These are phyloP conservation scores for Varanus komodoensis DNA, from an alignment of 2,113 vertebrate genomes.

Conservation along the genomic window DNA sequence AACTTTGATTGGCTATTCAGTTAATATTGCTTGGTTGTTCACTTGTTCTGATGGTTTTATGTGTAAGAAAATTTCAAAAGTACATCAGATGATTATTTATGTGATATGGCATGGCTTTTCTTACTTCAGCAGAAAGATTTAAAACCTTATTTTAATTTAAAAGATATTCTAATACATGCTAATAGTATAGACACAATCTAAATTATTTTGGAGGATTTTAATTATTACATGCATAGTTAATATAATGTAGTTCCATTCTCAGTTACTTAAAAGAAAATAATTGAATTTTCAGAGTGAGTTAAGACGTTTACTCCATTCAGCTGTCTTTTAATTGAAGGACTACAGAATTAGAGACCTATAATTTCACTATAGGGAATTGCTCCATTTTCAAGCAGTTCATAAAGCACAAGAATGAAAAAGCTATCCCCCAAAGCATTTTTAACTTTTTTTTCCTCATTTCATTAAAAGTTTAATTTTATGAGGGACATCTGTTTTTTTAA, in stretches of 20 bases:
- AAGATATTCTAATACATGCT: not conserved
- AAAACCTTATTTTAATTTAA: not conserved
- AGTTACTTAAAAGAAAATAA: slow-evolving; percentile 69
- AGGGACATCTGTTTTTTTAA: slow-evolving; percentile 49
- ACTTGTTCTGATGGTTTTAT: not conserved
- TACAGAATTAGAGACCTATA: slow-evolving; percentile 67
- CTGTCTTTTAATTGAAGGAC: slow-evolving; percentile 72
- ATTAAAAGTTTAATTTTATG: slow-evolving; percentile 70
- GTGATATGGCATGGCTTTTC: not conserved
- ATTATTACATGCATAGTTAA: not conserved
- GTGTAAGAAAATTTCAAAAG: not conserved
- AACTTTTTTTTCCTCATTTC: slow-evolving; percentile 67
- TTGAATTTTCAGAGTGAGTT: slow-evolving; percentile 71
- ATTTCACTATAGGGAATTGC: slow-evolving; percentile 69
- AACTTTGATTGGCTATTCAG: not conserved
- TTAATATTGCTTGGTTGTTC: not conserved
- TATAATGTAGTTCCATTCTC: slow-evolving; percentile 57
- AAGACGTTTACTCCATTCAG: slow-evolving; percentile 66
- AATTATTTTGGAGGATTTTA: not conserved
- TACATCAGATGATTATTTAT: not conserved
- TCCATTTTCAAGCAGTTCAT: slow-evolving; percentile 72
- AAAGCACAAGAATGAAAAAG: slow-evolving; percentile 69
- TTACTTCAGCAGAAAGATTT: not conserved
- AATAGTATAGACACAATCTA: not conserved
- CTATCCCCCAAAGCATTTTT: slow-evolving; percentile 64